Evolutionary conservation across 2,888 invertebrate genomes (phyloP).

Genomic region (Callyntrura guangdongensis): DNA sequence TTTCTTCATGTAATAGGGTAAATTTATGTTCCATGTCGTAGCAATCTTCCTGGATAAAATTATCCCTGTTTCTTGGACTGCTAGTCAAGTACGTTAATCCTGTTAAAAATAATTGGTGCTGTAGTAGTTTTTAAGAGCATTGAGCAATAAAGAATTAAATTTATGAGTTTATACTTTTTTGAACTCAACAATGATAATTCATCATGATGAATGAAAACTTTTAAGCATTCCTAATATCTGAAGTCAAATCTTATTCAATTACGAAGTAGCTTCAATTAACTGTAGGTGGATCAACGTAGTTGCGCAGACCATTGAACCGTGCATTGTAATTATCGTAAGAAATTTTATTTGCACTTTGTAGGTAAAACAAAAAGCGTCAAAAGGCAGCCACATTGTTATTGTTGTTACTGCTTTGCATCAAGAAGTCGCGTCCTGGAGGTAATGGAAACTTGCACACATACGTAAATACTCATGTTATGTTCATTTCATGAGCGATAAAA

Average conservation of each 20-base stretch:
- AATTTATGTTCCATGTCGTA: too few species aligned
- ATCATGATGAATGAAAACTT: not conserved
- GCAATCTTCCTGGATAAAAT: too few species aligned
- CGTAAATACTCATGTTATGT: constrained; percentile 15
- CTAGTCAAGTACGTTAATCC: too few species aligned
- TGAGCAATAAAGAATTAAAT: not conserved
- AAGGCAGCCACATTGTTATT: constrained; percentile 21
- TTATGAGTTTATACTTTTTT: not conserved
- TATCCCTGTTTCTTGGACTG: too few species aligned
- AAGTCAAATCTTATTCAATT: too few species aligned
- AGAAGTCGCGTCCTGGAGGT: constrained; percentile 29
- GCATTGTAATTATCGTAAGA: constrained; percentile 1
- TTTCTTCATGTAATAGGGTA: too few species aligned
- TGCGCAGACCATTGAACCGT: constrained; percentile 41
- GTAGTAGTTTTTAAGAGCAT: too few species aligned
- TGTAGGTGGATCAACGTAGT: not conserved
- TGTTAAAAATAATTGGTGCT: too few species aligned
- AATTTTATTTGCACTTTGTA: constrained; percentile 16
- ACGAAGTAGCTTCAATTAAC: constrained; percentile 1
- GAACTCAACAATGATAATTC: not conserved
- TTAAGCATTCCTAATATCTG: not conserved
- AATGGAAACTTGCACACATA: constrained; percentile 45
- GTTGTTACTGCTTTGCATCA: not conserved
- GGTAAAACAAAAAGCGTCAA: constrained; percentile 15
- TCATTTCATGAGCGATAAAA: constrained; percentile 53